phyloP scores from a whole-genome alignment of 2,113 vertebrate species.

The Scopus umbretta region DNA sequence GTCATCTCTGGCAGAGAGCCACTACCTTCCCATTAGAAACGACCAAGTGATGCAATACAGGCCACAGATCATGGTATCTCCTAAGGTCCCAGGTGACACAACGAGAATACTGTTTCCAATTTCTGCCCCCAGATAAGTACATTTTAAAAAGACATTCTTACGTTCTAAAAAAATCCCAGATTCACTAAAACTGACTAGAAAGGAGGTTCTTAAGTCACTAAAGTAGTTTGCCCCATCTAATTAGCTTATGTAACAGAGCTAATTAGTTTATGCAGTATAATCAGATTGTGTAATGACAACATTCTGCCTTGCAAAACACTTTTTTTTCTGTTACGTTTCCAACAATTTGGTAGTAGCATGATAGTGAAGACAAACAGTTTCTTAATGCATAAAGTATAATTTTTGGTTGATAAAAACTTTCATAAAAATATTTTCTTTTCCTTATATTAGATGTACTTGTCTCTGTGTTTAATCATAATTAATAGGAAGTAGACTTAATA shows the following conservation, averaged over 20 bases:
- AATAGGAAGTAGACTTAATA: neutral
- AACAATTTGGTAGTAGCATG: neutral
- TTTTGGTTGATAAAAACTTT: neutral
- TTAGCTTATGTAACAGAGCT: neutral
- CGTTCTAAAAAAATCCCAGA: neutral
- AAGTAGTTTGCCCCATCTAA: neutral
- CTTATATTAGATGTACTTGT: neutral
- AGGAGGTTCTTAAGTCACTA: neutral
- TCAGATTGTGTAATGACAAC: neutral
- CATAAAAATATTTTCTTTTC: neutral
- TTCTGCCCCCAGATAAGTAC: neutral
- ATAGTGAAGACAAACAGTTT: neutral
- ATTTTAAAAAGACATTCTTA: neutral
- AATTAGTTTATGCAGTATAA: neutral
- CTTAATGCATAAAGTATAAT: neutral
- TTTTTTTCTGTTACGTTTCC: neutral
- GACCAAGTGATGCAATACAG: neutral
- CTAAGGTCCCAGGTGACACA: neutral
- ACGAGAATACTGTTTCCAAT: neutral
- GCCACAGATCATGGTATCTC: neutral
- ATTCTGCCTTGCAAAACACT: neutral
- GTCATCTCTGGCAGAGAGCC: neutral
- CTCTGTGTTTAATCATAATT: neutral
- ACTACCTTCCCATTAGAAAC: neutral
- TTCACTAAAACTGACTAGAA: neutral